Percentiles rank a stretch among this genome's conserved stretches.
These are phyloP conservation scores for Myotis davidii DNA, from an alignment of 2,113 vertebrate genomes.

Conservation along the genomic window DNA sequence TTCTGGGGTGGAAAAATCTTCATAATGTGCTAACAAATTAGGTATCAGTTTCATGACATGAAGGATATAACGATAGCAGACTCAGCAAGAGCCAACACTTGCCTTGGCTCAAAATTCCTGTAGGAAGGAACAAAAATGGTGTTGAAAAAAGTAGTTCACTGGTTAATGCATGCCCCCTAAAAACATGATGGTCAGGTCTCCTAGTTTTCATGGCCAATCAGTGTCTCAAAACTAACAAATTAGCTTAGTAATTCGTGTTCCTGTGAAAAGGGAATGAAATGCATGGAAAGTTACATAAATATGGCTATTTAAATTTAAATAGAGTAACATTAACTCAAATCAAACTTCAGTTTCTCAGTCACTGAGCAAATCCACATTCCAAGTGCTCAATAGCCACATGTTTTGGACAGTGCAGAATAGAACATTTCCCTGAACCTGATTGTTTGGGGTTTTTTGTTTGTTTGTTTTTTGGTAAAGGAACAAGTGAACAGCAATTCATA, in stretches of 20 bases:
- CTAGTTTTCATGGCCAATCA: not conserved
- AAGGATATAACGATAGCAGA: not conserved
- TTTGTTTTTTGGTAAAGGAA: not conserved
- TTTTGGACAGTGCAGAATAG: not conserved
- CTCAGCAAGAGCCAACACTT: not conserved
- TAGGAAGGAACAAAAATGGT: not conserved
- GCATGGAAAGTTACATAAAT: not conserved
- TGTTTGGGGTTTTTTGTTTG: not conserved
- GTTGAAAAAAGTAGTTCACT: not conserved
- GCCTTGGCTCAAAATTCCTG: not conserved
- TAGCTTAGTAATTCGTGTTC: not conserved
- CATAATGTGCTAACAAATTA: not conserved
- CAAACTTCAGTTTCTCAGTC: not conserved
- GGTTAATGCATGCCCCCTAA: not conserved
- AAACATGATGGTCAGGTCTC: accelerated
- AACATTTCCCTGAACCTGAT: not conserved
- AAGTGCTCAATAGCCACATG: not conserved
- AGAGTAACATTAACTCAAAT: not conserved
- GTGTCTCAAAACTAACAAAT: not conserved
- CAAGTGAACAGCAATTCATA: not conserved
- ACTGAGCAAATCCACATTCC: not conserved
- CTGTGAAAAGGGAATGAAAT: not conserved
- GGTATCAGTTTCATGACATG: not conserved
- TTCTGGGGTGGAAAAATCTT: not conserved
- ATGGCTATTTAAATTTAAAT: not conserved